phyloP scores from a whole-genome alignment of 2,888 invertebrate genomes.

The Drosophila cognata region DNA sequence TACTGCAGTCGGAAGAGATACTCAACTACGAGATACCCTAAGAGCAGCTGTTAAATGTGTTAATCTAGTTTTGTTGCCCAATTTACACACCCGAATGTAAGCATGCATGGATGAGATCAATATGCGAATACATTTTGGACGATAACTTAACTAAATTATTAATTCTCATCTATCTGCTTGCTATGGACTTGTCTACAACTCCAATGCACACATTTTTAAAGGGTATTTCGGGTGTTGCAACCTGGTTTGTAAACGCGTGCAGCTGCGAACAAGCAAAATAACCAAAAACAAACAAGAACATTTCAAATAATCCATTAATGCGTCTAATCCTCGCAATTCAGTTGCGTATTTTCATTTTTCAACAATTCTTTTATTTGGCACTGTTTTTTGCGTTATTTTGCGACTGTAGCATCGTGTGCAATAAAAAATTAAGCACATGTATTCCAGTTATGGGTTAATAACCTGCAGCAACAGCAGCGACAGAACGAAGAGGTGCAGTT shows the following conservation, averaged over 20 bases:
- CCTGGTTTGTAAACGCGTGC: slow-evolving; percentile 11
- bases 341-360: slow-evolving; percentile 38
- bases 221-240: not conserved
- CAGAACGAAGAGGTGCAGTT: slow-evolving; percentile 9
- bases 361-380: slow-evolving; percentile 5
- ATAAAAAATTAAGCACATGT: slow-evolving; percentile 68
- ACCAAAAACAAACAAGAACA: slow-evolving; percentile 19
- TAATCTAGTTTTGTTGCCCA: not conserved
- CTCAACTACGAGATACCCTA: not conserved
- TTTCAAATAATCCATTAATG: slow-evolving; percentile 66
- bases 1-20: not conserved
- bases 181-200: not conserved
- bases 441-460: slow-evolving; percentile 76
- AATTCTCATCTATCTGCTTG: not conserved
- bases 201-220: not conserved
- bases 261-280: slow-evolving; percentile 42
- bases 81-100: not conserved
- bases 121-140: not conserved
- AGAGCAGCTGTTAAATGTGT: not conserved
- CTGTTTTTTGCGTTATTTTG: slow-evolving; percentile 7
- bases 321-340: slow-evolving; percentile 61
- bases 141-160: too few relatives aligned
- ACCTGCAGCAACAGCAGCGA: slow-evolving; percentile 47
- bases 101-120: not conserved
- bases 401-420: slow-evolving; percentile 32